These are phyloP conservation scores for Carlito syrichta DNA, from an alignment of 2,113 vertebrate species.

Conservation along the genomic window DNA sequence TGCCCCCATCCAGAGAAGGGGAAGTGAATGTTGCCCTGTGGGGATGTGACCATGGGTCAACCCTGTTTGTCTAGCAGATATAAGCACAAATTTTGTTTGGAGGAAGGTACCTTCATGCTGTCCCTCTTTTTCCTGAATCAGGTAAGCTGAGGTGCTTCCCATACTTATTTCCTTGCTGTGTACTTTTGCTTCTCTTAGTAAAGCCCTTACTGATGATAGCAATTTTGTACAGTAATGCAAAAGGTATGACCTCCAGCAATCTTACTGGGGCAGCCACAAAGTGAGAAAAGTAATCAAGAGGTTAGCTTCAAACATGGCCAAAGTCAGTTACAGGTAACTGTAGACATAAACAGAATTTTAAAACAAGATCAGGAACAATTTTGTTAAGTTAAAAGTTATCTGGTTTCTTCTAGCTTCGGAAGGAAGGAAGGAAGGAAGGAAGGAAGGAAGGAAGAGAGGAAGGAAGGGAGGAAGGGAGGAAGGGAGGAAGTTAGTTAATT, in stretches of 20 bases:
- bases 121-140: background rate
- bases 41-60: background rate
- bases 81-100: background rate
- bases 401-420: background rate
- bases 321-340: background rate
- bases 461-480: too few species aligned
- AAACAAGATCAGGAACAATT: background rate
- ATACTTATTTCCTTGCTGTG: background rate
- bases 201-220: background rate
- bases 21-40: background rate
- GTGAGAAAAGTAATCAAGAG: conserved; percentile 5
- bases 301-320: background rate
- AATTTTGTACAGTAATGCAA: background rate
- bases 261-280: background rate
- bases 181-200: background rate
- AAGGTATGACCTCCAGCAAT: background rate
- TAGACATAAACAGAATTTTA: background rate
- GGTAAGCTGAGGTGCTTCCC: background rate
- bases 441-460: too few species aligned
- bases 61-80: background rate
- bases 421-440: too few species aligned
- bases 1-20: background rate
- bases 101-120: background rate
- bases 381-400: background rate
- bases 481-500: background rate